Evolutionary conservation across 1,140 invertebrate species (phyloP), one percentile per base, ranked within the genome.

Genomic region (Neuroterus valhalla): DNA sequence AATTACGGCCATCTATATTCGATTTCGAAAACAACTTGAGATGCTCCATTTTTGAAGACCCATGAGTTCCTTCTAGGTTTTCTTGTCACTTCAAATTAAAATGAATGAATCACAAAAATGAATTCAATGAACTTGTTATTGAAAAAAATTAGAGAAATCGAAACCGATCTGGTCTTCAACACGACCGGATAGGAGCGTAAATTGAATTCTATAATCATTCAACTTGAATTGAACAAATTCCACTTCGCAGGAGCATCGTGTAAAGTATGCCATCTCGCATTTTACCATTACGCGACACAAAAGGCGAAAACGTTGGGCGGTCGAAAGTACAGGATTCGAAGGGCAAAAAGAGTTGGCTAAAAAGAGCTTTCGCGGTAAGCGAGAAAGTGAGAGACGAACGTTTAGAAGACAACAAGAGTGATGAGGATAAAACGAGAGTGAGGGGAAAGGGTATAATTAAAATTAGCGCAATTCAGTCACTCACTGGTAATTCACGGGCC

Each of bases 401-500:
- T 45, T 6, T 66, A 38, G 44, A 66, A 71, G 76, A 70, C 78
- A 46, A 43, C n/a, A 69, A 72, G 23, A 38, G 45, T 38, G 14
- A 6, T 12, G 38, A 21, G 52, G 21, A 66, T n/a, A 42, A 44
- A 21, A 67, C 38, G 68, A 52, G 26, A 77, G 55, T 38, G 44
- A 52, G 78, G 68, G 81, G 81, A 38, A 82, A 81, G 83, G 81
- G 81, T 84, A 82, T 82, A 87, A 87, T 89, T 87, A 88, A 87
- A 89, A 89, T 88, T 89, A 88, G 84, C 82, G 83, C 82, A 83
- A 89, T 88, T 89, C 86, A 88, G 82, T 87, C 82, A 82, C 78
- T 85, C 79, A 76, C 76, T 78, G 78, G 78, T 83, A 86, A 87
- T 86, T 85, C 79, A 77, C 80, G 82, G 85, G 85, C 81, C 79